Base-by-base conservation (phyloP, 2,888 invertebrate species). In the Drosophila cognata region DNA sequence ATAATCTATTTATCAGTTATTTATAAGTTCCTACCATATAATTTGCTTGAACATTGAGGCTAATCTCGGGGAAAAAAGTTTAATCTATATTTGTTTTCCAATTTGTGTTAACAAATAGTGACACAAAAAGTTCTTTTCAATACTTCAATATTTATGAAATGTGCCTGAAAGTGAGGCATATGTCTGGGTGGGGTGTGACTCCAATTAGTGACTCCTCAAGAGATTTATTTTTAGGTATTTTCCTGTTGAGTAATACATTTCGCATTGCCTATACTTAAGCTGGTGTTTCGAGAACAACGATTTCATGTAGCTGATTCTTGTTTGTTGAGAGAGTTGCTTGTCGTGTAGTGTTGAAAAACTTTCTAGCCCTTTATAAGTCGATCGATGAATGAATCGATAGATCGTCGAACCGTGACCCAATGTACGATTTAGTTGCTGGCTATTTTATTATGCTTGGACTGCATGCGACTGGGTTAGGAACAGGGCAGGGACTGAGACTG, bases 351-450 rank as follows among this genome's bases (percentile, higher is more conserved):
- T 52, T 28, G 10, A 58, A 31, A 25, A 46, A 65, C 60, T 74
- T 61, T 67, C 63, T 64, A 64, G 41, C 57, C 71, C 53, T 64
- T 71, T 71, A 43, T 59, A 67, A 66, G 50, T 48, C 69, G 82
- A 81, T 75, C 75, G 77, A 71, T 82, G 77, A 78, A 85, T 70
- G 72, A 59, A 86, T 81, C 79, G 84, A 86, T 88, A 83, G 89
- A 79, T 84, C 65, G 81, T 74, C 84, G 84, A 81, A 71, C 88
- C 88, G 77, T 83, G 87, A 86, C 84, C 79, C 84, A 84, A 88
- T 84, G 77, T 81, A 84, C 88, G 82, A 88, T 86, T 88, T 81
- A 84, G 87, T 57, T 88, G 84, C 73, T 88, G 70, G 81, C 36
- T 76, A 50, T 85, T 77, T 83, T 77, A 82, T 85, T 82, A 81